Conservation (phyloP, 2,888 invertebrate species). For the Ochropleura plecta region DNA sequence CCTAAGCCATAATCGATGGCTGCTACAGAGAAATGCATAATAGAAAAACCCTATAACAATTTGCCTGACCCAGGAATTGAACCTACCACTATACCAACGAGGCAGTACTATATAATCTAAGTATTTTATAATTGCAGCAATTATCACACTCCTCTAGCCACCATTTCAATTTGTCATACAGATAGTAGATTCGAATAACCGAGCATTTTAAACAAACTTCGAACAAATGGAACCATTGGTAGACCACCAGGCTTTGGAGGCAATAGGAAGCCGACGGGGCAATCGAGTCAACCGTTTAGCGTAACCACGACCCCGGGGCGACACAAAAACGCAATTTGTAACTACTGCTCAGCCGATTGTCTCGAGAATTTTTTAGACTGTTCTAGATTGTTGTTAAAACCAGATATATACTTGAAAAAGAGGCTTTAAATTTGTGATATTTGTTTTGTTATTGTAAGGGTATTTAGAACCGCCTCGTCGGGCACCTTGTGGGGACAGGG, state of each 20-base stretch:
- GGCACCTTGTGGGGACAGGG: no score
- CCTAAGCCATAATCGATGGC: no score
- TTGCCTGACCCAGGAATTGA: no score
- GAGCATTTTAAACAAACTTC: conserved; percentile 35
- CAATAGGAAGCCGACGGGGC: conserved; percentile 64
- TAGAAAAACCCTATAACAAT: no score
- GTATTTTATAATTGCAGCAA: neutral
- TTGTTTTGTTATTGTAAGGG: neutral
- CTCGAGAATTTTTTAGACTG: conserved; percentile 24
- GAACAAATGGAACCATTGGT: conserved; percentile 66
- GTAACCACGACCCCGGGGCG: conserved; percentile 75
- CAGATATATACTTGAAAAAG: neutral
- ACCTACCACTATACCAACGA: no score
- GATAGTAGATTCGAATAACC: conserved; percentile 17
- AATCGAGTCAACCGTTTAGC: conserved; percentile 82
- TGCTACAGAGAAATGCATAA: no score
- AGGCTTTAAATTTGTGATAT: conserved; percentile 14
- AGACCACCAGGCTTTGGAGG: conserved; percentile 62
- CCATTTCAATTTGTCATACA: neutral
- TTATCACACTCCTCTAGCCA: neutral
- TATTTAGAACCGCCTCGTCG: no score
- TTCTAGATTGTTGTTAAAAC: neutral
- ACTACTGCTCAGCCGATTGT: conserved; percentile 68
- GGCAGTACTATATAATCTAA: neutral
- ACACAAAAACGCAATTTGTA: conserved; percentile 83